Base-by-base conservation (phyloP, 2,888 invertebrate genomes). In the Callyntrura guangdongensis region DNA sequence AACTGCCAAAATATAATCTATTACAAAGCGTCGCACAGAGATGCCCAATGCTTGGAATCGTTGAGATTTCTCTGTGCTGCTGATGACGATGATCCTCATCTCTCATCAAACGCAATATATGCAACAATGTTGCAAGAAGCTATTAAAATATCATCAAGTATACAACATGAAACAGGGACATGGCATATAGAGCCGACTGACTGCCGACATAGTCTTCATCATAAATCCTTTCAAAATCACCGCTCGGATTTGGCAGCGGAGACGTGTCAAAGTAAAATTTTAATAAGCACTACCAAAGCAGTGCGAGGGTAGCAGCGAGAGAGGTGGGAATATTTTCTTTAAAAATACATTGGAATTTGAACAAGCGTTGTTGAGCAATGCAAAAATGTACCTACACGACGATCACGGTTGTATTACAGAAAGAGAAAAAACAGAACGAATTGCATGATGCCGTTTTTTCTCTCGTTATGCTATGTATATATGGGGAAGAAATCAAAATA, bases 111-210 rank as follows among this genome's bases (percentile, higher is more conserved):
- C 14, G 77, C 12, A 77, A 27, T 25, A 79, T 36, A 36, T 56
- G 36, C 59, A 69, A 69, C 27, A 84, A 69, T 69, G 69, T 84
- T 84, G 69, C 83, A 84, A 84, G 64, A 84, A 64, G 83, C 22
- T 17, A 47, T 64, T 83, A n/a, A 69, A 45, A 67, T 14, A 49
- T 22, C 36, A 49, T 53, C 77, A 77, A 36, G 20, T 49, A 53
- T 45, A 69, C 61, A 5, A 22, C 61, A 61, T 11, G 61, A 69
- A 69, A 36, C 12, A 69, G 45, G 69, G 45, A 17, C 64, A 64
- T 36, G 36, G 6, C 64, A 69, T 45, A 69, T 14, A 45, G 17
- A 36, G 45, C 36, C 69, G 67, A 56, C 17, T 5, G 67, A 22
- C 14, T 47, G 49, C 47, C 74, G 74, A 74, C 74, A 74, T 20